Evolutionary conservation across 2,888 invertebrate genomes (phyloP).

Genomic region (Eilema depressum): DNA sequence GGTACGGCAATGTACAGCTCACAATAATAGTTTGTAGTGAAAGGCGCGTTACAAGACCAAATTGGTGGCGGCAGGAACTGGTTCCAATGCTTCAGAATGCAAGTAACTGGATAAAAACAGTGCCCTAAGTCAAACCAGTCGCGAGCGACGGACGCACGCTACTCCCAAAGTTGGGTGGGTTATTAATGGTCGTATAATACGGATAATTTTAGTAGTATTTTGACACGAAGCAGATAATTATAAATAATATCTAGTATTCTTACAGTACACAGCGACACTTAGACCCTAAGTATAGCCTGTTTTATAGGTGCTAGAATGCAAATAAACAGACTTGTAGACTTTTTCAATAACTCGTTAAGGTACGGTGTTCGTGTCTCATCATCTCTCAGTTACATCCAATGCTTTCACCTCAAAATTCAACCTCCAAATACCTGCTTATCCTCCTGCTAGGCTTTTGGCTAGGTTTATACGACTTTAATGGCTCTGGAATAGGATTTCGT

Average conservation of each 20-base stretch:
- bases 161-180: constrained; percentile 58
- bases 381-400: not conserved
- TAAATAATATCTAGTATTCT: not conserved
- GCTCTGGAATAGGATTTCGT: too few relatives aligned
- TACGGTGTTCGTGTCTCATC: not conserved
- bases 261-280: not conserved
- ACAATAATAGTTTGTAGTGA: constrained; percentile 77
- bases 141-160: constrained; percentile 54
- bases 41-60: constrained; percentile 77
- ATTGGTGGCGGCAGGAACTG: constrained; percentile 79
- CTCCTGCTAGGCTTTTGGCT: too few relatives aligned
- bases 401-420: not conserved
- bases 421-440: too few relatives aligned
- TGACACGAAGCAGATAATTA: not conserved
- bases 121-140: constrained; percentile 82
- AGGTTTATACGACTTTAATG: too few relatives aligned
- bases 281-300: not conserved
- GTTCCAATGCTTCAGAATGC: constrained; percentile 84
- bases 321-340: too few relatives aligned
- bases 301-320: not conserved
- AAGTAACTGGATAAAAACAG: constrained; percentile 86
- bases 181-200: constrained; percentile 35
- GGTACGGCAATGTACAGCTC: constrained; percentile 59
- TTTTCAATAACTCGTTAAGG: too few relatives aligned
- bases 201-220: constrained; percentile 26